These are phyloP conservation scores for Drosophila nigromelanica DNA, from an alignment of 1,140 invertebrate genomes.

Conservation along the genomic window DNA sequence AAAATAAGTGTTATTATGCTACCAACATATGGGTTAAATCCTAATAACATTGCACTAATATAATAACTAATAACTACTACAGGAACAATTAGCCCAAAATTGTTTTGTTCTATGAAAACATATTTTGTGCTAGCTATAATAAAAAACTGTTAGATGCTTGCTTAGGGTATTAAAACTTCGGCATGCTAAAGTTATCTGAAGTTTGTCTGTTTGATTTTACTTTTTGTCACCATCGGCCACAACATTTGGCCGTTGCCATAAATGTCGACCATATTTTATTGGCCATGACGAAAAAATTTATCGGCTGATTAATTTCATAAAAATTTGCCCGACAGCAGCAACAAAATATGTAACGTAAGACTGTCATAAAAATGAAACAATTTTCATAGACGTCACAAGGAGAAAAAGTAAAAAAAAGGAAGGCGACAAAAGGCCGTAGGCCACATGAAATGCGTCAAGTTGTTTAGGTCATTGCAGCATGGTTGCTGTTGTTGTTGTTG, in stretches of 20 bases:
- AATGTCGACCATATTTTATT: constrained; percentile 58
- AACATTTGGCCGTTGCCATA: constrained; percentile 10
- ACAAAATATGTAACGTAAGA: constrained; percentile 27
- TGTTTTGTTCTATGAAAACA: no score
- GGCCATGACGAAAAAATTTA: constrained; percentile 46
- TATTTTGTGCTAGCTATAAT: no score
- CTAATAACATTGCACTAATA: no score
- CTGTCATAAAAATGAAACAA: constrained; percentile 66
- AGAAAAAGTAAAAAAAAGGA: neutral
- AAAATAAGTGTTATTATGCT: no score
- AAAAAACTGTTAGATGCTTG: no score
- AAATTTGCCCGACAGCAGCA: constrained; percentile 15
- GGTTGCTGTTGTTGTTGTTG: constrained; percentile 28
- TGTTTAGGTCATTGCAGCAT: constrained; percentile 53
- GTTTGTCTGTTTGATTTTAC: neutral
- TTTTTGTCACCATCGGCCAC: neutral
- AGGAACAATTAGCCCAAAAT: no score
- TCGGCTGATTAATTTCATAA: constrained; percentile 62
- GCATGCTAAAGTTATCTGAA: neutral
- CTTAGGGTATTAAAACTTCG: neutral
- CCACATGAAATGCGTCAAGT: constrained; percentile 56
- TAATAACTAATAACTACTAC: no score
- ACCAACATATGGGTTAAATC: no score
- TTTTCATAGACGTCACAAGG: constrained; percentile 40
- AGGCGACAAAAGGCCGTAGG: constrained; percentile 24